A percentile compares a stretch with the other conserved stretches of the same genome.
These are phyloP conservation scores for Habroteleia sp. DNA, from an alignment of 2,888 invertebrate species.

Conservation along the genomic window DNA sequence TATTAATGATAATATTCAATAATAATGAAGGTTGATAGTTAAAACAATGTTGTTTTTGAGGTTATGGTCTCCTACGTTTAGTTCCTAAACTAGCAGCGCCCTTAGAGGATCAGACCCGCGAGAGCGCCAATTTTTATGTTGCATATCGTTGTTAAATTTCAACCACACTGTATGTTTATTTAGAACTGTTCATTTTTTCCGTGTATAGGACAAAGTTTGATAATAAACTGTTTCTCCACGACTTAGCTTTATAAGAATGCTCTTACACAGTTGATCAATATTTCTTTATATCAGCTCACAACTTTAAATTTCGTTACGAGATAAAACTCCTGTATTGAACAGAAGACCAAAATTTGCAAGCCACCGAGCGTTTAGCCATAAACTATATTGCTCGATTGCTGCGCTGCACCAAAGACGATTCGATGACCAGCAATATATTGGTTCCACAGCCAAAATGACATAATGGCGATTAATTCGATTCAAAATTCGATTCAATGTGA, in stretches of 20 bases:
- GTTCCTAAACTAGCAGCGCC: too few species aligned
- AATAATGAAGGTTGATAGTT: too few species aligned
- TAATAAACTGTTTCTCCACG: constrained; percentile 15
- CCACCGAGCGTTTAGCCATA: constrained; percentile 8
- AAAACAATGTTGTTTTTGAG: too few species aligned
- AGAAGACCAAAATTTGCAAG: neutral
- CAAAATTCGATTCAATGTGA: constrained; percentile 26
- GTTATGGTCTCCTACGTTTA: too few species aligned
- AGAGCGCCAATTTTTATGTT: too few species aligned
- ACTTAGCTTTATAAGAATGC: constrained; percentile 4
- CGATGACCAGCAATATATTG: constrained; percentile 17
- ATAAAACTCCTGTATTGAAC: constrained; percentile 4
- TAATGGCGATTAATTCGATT: constrained; percentile 32
- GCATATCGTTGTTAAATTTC: too few species aligned
- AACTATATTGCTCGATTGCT: constrained; percentile 12
- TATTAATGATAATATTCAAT: too few species aligned
- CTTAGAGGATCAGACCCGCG: too few species aligned
- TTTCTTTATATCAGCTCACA: constrained; percentile 1
- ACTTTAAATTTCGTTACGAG: constrained; percentile 16
- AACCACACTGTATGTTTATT: too few species aligned
- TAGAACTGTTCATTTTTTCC: too few species aligned
- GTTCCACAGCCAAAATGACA: constrained; percentile 19
- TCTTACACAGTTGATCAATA: neutral
- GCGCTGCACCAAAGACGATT: constrained; percentile 21
- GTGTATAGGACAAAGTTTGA: constrained; percentile 27